Base-by-base conservation (phyloP, 2,797 vertebrate species). In the Petrocephalus sullivani region DNA sequence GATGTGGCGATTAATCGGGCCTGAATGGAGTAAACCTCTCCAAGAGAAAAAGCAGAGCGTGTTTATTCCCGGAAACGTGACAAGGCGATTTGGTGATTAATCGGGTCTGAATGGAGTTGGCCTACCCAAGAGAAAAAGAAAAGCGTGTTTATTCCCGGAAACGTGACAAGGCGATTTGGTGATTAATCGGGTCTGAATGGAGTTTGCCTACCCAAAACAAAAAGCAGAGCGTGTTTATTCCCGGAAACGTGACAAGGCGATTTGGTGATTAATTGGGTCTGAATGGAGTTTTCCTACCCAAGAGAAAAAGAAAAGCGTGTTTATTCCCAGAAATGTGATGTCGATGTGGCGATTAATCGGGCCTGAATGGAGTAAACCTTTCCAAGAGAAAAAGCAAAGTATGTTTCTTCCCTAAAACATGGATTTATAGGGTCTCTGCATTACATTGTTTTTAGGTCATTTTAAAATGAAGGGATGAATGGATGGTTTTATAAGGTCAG, bases 291-390 rank as follows among this genome's bases (percentile, higher is more conserved):
- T 10, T 58, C 60, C 0, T 82, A 87, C 93, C 92, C 92, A 93
- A 90, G 85, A 90, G 85, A 90, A 92, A 92, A 93, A 90, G 51
- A 19, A 84, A n/a, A 54, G 81, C 1, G 81, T 53, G 49, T 51
- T 83, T 53, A 78, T 78, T 46, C 71, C 21, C 54, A 19, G 53
- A 56, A 23, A 94, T 88, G 86, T 88, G 89, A 93, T 88, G 92
- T 94, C 92, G 92, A 89, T 88, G 88, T 85, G 87, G 87, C 92
- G 93, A 95, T 94, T 92, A 91, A 92, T 92, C 93, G 91, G 92
- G 94, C 89, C 85, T 64, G 75, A 91, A 87, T 4, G 71, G 41
- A 61, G 60, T 60, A 49, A 10, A 60, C 60, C 0, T 82, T 87
- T 93, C 92, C 92, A 93, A 90, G 85, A 90, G 85, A 90, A 92